Evolutionary conservation across 30 jellyfish, hydroid and myxozoan genomes (phyloP).

Genomic region (Cassiopea andromeda): DNA sequence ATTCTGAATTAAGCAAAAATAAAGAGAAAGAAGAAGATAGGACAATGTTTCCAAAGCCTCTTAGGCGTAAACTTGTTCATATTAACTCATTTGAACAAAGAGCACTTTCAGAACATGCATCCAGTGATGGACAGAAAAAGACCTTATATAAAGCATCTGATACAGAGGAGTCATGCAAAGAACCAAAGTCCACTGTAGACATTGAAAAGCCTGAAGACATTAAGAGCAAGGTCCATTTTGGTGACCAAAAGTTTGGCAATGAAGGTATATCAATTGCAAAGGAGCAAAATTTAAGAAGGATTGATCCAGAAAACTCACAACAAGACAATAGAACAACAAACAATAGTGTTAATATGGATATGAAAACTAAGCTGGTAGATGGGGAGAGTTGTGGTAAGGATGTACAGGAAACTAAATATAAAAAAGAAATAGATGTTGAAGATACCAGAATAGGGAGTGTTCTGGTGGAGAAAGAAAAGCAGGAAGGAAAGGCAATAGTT

Average conservation of each 20-base stretch:
- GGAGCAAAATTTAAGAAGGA: not conserved
- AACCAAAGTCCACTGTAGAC: not conserved
- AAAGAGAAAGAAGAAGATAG: not conserved
- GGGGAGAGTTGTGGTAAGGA: not conserved
- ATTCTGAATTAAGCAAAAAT: not conserved
- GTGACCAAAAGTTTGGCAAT: too few relatives aligned
- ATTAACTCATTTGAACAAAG: slow-evolving; percentile 67
- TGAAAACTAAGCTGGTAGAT: not conserved
- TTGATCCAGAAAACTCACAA: not conserved
- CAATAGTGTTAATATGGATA: not conserved
- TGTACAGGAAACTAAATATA: not conserved
- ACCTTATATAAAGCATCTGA: not conserved
- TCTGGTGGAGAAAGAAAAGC: not conserved
- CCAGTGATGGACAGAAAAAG: not conserved
- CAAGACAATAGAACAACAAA: too few relatives aligned
- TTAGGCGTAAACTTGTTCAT: slow-evolving; percentile 51
- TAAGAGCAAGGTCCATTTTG: not conserved
- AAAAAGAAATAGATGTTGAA: too few relatives aligned
- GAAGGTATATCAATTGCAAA: too few relatives aligned
- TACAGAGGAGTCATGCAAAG: not conserved
- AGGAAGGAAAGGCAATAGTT: not conserved
- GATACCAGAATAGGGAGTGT: not conserved
- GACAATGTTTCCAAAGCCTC: slow-evolving; percentile 48
- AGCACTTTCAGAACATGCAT: slow-evolving; percentile 48
- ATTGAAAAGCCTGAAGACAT: not conserved